Evolutionary conservation across 2,888 invertebrate species (phyloP), one percentile per base, ranked within the genome.

Genomic region (Hedya salicella): DNA sequence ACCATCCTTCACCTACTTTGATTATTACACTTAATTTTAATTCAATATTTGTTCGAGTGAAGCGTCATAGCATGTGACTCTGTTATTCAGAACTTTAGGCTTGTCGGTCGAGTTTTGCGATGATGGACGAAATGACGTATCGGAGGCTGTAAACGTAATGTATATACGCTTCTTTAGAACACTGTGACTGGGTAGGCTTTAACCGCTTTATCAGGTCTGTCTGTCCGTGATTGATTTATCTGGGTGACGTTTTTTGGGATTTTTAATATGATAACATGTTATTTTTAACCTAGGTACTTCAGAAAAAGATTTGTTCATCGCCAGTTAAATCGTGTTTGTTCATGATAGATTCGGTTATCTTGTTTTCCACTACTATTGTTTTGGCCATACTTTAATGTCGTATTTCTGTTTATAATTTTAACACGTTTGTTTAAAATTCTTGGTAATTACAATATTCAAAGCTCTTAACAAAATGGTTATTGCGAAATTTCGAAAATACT

Each of bases 181-280:
- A n/a, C 3, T 16, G 14, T 13, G 30, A 5, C 30, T 25, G 79
- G 77, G 71, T 78, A 80, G 71, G 74, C 69, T 66, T 56, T 46
- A 46, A 25, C 30, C 44, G 56, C 69, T 77, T 86, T 88, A 88
- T 89, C 88, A 78, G 73, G 68, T 64, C 69, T 76, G 77, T 79
- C 79, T 78, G 75, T 73, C 75, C 73, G 79, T 89, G 90, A 90
- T 90, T 89, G 89, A 90, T 90, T 87, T 89, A 89, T 89, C 87
- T 87, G 69, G 71, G 63, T 62, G 54, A 42, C 59, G 39, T 39
- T 67, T 68, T 69, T 56, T 36, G 67, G 71, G 67, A 69, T 68
- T 72, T 65, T 65, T 68, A 69, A 68, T 67, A 39, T 44, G 56
- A 67, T 36, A 69, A 59, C 56, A 57, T 67, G 32, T 52, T 65